Conservation (phyloP, 2,888 invertebrate genomes). For the Andrena trimmerana region DNA sequence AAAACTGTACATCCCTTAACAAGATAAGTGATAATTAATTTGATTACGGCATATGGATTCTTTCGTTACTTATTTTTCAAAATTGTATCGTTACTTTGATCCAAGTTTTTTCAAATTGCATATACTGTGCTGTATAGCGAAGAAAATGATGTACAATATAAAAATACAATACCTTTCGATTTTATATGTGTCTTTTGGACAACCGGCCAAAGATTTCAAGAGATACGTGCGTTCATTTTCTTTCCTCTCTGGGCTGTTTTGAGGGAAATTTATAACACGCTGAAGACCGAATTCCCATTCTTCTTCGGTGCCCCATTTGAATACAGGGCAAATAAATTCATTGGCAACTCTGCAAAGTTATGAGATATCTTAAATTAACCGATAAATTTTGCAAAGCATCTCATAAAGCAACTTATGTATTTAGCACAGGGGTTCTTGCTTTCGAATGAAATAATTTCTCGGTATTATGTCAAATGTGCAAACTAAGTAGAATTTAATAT, state of each 20-base stretch:
- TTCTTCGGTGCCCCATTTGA: conserved; percentile 92
- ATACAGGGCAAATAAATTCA: conserved; percentile 92
- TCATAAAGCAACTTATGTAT: neutral
- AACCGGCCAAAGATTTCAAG: conserved; percentile 92
- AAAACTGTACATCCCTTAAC: no score
- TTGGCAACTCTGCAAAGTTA: conserved; percentile 88
- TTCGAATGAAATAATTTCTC: no score
- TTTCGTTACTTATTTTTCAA: no score
- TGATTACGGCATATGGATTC: no score
- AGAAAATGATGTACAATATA: neutral
- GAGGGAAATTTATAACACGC: conserved; percentile 91
- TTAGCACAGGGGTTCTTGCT: no score
- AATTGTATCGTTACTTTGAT: no score
- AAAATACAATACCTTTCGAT: conserved; percentile 86
- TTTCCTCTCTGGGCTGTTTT: conserved; percentile 86
- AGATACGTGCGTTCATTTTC: conserved; percentile 92
- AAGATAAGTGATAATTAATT: no score
- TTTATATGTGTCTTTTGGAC: conserved; percentile 90
- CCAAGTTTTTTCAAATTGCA: no score
- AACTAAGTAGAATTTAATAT: no score
- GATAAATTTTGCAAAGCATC: neutral
- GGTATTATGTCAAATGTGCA: no score
- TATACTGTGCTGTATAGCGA: no score
- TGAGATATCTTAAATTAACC: neutral
- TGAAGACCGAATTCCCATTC: conserved; percentile 94